Evolutionary conservation across 2,888 invertebrate genomes (phyloP).

Genomic region (Rotaria magnacalcarata): DNA sequence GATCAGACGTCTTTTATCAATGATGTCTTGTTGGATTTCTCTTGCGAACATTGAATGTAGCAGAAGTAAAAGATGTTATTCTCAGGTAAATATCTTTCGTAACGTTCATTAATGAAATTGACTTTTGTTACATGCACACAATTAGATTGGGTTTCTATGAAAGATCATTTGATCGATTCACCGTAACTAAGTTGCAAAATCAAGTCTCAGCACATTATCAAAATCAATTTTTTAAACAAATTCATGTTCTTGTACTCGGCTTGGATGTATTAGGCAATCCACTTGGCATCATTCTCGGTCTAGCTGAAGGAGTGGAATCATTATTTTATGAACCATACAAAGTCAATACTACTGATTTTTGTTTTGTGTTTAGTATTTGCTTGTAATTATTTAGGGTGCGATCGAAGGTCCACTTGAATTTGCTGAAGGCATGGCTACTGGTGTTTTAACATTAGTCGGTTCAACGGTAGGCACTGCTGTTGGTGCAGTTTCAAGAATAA

Average conservation of each 20-base stretch:
- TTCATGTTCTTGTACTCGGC: conserved; percentile 90
- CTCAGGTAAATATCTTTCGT: conserved; percentile 70
- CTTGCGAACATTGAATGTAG: conserved; percentile 90
- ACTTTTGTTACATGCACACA: too few species aligned
- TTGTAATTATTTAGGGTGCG: background rate
- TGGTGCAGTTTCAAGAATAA: conserved; percentile 80
- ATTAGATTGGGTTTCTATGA: conserved; percentile 43
- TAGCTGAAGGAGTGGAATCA: conserved; percentile 92
- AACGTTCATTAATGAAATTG: too few species aligned
- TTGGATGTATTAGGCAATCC: conserved; percentile 98
- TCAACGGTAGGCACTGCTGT: conserved; percentile 96
- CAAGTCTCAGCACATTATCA: conserved; percentile 47
- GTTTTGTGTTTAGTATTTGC: background rate
- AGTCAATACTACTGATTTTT: conserved; percentile 64
- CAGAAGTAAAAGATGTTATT: conserved; percentile 94
- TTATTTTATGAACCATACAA: conserved; percentile 98
- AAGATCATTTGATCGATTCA: conserved; percentile 22
- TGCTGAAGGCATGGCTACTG: conserved; percentile 87
- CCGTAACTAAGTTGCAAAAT: conserved; percentile 14
- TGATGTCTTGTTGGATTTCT: conserved; percentile 63
- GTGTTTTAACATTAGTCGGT: conserved; percentile 85
- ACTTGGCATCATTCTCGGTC: conserved; percentile 85
- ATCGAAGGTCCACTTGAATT: conserved; percentile 99
- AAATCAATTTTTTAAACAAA: conserved; percentile 80
- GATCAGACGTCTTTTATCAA: too few species aligned